phyloP scores from a whole-genome alignment of 2,888 invertebrate genomes.

The Eristalinus aeneus region DNA sequence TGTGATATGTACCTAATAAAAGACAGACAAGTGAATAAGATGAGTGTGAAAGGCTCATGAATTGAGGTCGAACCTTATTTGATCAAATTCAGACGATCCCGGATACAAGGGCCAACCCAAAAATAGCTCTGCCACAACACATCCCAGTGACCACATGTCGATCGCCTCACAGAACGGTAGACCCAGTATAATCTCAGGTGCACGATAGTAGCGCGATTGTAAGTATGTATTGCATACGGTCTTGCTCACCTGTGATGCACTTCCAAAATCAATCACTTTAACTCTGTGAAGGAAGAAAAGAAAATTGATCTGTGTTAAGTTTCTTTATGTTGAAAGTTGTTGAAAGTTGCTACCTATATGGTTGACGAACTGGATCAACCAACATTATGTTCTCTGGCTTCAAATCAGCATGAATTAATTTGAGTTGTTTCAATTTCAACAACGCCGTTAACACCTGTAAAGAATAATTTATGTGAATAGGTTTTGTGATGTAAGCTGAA shows the following conservation, averaged over 20 bases:
- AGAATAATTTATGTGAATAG: background rate
- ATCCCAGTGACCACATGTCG: constrained; percentile 99
- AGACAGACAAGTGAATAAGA: background rate
- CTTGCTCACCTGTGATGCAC: constrained; percentile 99
- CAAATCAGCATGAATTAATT: constrained; percentile 99
- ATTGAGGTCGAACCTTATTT: constrained; percentile 87
- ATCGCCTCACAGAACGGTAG: constrained; percentile 99
- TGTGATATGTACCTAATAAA: constrained; percentile 90
- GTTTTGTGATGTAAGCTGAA: background rate
- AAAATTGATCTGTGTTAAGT: background rate
- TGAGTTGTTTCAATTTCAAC: constrained; percentile 91
- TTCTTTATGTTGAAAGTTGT: background rate
- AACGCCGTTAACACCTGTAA: constrained; percentile 85
- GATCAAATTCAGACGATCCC: constrained; percentile 99
- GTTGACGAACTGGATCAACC: constrained; percentile 98
- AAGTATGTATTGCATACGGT: constrained; percentile 99
- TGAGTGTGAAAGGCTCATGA: background rate
- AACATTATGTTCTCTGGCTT: constrained; percentile 99
- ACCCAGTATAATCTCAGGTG: constrained; percentile 98
- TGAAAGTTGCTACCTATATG: constrained; percentile 84
- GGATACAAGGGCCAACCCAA: constrained; percentile 99
- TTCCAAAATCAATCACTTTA: constrained; percentile 99
- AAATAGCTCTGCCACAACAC: constrained; percentile 99
- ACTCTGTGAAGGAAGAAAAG: constrained; percentile 83
- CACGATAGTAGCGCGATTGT: constrained; percentile 99